phyloP scores from a whole-genome alignment of 2,888 invertebrate genomes.

The Erebia aethiops region DNA sequence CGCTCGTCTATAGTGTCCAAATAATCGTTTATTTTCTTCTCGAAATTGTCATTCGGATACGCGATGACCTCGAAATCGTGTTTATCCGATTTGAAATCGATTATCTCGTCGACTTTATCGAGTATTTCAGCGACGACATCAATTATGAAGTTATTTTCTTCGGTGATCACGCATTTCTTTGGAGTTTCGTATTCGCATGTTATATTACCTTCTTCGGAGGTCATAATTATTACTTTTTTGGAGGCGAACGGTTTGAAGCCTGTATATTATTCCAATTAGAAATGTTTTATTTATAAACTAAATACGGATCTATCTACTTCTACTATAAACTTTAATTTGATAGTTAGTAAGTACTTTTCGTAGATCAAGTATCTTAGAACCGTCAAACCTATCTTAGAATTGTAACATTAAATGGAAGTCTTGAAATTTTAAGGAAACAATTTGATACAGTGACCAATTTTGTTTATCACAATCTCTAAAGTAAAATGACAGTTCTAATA shows the following conservation, averaged over 20 bases:
- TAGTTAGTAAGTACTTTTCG: too few species aligned
- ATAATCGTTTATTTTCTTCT: constrained; percentile 51
- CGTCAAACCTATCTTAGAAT: too few species aligned
- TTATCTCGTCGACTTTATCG: constrained; percentile 58
- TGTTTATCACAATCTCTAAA: too few species aligned
- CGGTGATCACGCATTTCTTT: constrained; percentile 38
- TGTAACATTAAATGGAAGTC: too few species aligned
- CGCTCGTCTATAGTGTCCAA: constrained; percentile 64
- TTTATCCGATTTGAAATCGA: constrained; percentile 39
- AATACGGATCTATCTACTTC: background rate
- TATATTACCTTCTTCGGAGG: constrained; percentile 58
- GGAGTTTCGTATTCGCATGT: constrained; percentile 53
- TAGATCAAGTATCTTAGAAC: too few species aligned
- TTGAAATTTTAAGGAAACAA: too few species aligned
- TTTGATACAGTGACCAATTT: too few species aligned
- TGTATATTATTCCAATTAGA: constrained; percentile 41
- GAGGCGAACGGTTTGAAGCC: constrained; percentile 74
- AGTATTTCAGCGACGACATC: constrained; percentile 60
- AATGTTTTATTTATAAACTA: background rate
- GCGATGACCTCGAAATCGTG: constrained; percentile 65
- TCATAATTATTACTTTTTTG: constrained; percentile 66
- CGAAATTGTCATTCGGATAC: constrained; percentile 46
- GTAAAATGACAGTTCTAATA: too few species aligned
- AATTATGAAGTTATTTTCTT: constrained; percentile 45
- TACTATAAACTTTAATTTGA: too few species aligned